phyloP scores from a whole-genome alignment of 1,140 invertebrate genomes.

The Halesus radiatus region DNA sequence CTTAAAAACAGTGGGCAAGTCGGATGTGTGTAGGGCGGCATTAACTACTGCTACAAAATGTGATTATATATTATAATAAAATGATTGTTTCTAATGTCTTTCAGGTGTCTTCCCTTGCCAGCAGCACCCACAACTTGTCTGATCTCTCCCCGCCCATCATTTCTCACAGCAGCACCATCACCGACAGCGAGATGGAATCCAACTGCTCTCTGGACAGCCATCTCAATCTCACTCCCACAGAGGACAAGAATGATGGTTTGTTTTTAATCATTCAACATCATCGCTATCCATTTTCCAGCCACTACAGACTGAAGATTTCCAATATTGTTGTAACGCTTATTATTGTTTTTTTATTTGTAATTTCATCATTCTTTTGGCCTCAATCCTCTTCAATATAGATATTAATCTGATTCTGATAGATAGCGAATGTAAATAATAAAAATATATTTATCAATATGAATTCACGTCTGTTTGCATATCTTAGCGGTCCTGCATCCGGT shows the following conservation, averaged over 20 bases:
- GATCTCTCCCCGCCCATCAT: conserved; percentile 52
- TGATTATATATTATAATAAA: too few relatives aligned
- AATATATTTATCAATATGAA: not conserved
- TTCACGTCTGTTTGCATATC: not conserved
- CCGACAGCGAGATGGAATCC: conserved; percentile 59
- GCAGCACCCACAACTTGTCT: conserved; percentile 67
- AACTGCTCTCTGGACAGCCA: conserved; percentile 66
- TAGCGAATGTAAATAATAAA: conserved; percentile 3
- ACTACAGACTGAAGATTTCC: too few relatives aligned
- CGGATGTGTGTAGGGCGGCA: too few relatives aligned
- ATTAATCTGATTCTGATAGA: not conserved
- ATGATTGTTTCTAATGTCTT: not conserved
- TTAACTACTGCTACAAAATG: too few relatives aligned
- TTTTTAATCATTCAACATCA: not conserved
- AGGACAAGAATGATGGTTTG: conserved; percentile 32
- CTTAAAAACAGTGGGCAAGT: too few relatives aligned
- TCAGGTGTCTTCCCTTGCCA: conserved; percentile 67
- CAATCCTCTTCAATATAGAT: too few relatives aligned
- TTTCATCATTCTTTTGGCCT: too few relatives aligned
- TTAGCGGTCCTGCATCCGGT: too few relatives aligned
- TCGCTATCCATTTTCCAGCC: too few relatives aligned
- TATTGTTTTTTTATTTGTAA: too few relatives aligned
- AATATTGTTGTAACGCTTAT: too few relatives aligned
- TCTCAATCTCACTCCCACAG: conserved; percentile 61
- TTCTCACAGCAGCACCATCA: conserved; percentile 55